These are phyloP conservation scores for Pissodes strobi DNA, from an alignment of 1,140 invertebrate genomes.

Conservation along the genomic window DNA sequence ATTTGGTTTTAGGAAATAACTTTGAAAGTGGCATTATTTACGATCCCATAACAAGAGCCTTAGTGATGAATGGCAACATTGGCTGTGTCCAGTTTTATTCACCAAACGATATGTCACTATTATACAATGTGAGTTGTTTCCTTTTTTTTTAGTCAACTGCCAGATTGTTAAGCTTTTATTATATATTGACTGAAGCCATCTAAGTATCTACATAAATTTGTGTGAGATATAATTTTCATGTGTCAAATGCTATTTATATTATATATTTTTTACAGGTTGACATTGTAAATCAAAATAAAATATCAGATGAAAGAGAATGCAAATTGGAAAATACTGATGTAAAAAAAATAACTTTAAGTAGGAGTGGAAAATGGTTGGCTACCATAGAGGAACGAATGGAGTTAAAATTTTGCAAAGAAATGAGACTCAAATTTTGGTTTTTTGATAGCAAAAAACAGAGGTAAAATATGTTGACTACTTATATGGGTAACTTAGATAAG, in stretches of 20 bases:
- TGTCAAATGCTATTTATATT: too few relatives aligned
- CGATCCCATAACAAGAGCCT: slow-evolving; percentile 68
- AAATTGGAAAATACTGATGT: slow-evolving; percentile 72
- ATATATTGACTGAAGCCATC: too few relatives aligned
- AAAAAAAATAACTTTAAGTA: slow-evolving; percentile 67
- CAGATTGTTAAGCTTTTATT: too few relatives aligned
- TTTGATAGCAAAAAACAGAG: slow-evolving; percentile 66
- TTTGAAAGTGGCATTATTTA: slow-evolving; percentile 68
- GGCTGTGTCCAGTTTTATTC: slow-evolving; percentile 84
- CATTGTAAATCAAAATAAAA: slow-evolving; percentile 73
- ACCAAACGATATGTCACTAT: slow-evolving; percentile 65
- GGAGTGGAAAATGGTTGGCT: slow-evolving; percentile 75
- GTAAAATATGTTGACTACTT: too few relatives aligned
- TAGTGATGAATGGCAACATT: slow-evolving; percentile 76
- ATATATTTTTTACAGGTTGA: slow-evolving; percentile 66
- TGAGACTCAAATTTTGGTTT: slow-evolving; percentile 80
- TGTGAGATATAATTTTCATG: too few relatives aligned
- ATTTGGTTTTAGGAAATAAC: slow-evolving; percentile 66
- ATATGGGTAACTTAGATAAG: too few relatives aligned
- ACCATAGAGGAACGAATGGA: slow-evolving; percentile 72
- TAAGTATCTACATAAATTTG: too few relatives aligned
- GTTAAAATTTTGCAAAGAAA: slow-evolving; percentile 63
- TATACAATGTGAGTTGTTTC: slow-evolving; percentile 80
- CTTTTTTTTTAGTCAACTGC: too few relatives aligned
- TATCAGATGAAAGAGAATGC: slow-evolving; percentile 65